Percentiles rank a stretch among this genome's conserved stretches.
These are phyloP conservation scores for Luidia sarsii DNA, from an alignment of 53 echinoderm and acorn worm genomes.

Conservation along the genomic window DNA sequence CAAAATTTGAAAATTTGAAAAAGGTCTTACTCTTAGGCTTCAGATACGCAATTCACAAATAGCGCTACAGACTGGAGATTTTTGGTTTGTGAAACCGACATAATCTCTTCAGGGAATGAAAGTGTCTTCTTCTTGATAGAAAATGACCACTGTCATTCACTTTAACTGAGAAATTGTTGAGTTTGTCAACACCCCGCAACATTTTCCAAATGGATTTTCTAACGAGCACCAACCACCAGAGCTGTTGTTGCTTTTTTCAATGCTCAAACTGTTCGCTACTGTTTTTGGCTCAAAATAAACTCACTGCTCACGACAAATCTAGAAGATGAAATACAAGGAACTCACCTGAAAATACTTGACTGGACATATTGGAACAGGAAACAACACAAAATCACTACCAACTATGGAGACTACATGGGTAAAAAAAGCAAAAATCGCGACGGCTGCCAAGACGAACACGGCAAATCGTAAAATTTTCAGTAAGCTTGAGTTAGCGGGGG, in stretches of 20 bases:
- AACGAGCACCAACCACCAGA: not conserved
- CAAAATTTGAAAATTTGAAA: too few species aligned
- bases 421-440: constrained; percentile 7
- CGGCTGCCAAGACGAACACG: not conserved
- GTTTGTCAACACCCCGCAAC: not conserved
- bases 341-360: constrained; percentile 76
- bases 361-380: constrained; percentile 49
- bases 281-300: not conserved
- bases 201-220: not conserved
- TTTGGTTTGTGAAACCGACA: too few species aligned
- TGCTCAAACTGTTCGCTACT: not conserved
- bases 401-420: not conserved
- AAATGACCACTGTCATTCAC: too few species aligned
- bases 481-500: constrained; percentile 41
- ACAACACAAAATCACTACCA: not conserved
- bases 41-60: too few species aligned
- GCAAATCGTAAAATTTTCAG: constrained; percentile 41
- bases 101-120: too few species aligned
- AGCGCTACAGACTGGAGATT: too few species aligned
- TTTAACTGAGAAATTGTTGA: too few species aligned
- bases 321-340: constrained; percentile 31
- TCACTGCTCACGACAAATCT: constrained; percentile 32
- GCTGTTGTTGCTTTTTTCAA: not conserved
- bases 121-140: too few species aligned
- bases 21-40: too few species aligned